Base-by-base conservation (phyloP, 1,140 invertebrate genomes). In the Heterodera schachtii region DNA sequence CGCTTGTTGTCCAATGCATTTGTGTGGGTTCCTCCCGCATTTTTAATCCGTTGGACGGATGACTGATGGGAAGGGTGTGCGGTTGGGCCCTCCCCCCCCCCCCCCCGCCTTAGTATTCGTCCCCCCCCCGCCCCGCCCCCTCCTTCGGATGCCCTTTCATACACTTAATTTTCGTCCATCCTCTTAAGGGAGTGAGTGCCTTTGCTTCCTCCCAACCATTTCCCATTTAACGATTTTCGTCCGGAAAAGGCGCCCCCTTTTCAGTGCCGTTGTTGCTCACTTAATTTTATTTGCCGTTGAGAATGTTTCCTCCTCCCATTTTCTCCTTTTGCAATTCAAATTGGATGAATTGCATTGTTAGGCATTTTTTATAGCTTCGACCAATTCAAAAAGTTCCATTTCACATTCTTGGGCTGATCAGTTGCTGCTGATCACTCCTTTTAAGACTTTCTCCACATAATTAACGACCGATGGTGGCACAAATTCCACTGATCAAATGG, bases 161-260 rank as follows among this genome's bases (percentile, higher is more conserved):
- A 46, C 69, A 71, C 69, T 71, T 71, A 71, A 71, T 71, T 71
- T 71, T 71, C 19, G 7, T 46, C 69, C 5, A 41, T 46, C 69
- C 31, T 11, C 11, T 60, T 19, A 5, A 16, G 5, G 19, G 9
- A 60, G 57, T 60, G 49, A 52, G n/a, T n/a, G 67, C 67, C 6
- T 69, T 43, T 69, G 44, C 31, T 71, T 71, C 57, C 19, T 60
- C 57, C 57, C 11, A 60, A 60, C 57, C 57, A 60, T 60, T 71
- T 46, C 41, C 1, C 21, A 71, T 71, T 71, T 71, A 71, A 71
- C 69, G 69, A 71, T 71, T 71, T 69, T 46, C 69, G 8, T 71
- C 19, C 19, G 69, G 69, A 71, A 71, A 71, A 19, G 31, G 44
- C 5, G 69, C 31, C 44, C 41, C 5, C 19, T 46, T 71, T 52